These are phyloP conservation scores for Drosophila simulans DNA, from an alignment of 1,140 invertebrate genomes.

Conservation along the genomic window DNA sequence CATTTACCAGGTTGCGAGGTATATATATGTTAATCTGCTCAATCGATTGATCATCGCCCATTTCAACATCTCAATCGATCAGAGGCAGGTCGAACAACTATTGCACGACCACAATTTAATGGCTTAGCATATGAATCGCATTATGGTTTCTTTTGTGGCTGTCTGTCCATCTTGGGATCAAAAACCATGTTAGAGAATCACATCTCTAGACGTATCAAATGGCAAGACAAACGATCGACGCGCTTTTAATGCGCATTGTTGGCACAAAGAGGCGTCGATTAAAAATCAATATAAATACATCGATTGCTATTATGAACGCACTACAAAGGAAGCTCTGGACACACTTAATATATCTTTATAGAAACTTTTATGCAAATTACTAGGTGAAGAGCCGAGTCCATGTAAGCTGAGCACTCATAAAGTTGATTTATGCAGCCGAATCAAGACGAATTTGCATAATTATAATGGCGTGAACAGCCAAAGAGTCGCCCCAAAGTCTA, in stretches of 20 bases:
- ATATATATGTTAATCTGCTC: conserved; percentile 29
- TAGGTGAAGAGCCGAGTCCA: conserved; percentile 31
- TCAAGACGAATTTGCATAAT: conserved; percentile 68
- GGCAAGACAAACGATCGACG: conserved; percentile 47
- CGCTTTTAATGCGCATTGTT: conserved; percentile 43
- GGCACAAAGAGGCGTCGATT: conserved; percentile 64
- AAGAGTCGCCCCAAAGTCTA: conserved; percentile 63
- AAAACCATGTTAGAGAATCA: conserved; percentile 17
- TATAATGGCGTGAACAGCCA: conserved; percentile 61
- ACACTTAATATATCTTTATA: conserved; percentile 32
- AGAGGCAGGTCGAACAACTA: conserved; percentile 22
- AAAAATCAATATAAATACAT: conserved; percentile 78
- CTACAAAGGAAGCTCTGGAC: conserved; percentile 35
- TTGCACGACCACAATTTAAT: conserved; percentile 29
- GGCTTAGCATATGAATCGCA: conserved; percentile 64
- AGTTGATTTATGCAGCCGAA: conserved; percentile 62
- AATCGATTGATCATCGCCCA: conserved; percentile 39
- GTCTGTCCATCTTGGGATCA: conserved; percentile 31
- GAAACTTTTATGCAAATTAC: conserved; percentile 63
- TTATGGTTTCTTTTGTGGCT: conserved; percentile 27
- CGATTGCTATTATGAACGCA: conserved; percentile 39
- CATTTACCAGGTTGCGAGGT: conserved; percentile 32
- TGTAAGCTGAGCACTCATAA: conserved; percentile 51
- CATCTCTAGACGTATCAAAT: conserved; percentile 40
- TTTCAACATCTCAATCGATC: conserved; percentile 55